Base-by-base conservation (phyloP, 1,140 invertebrate genomes). In the Tribolium castaneum region DNA sequence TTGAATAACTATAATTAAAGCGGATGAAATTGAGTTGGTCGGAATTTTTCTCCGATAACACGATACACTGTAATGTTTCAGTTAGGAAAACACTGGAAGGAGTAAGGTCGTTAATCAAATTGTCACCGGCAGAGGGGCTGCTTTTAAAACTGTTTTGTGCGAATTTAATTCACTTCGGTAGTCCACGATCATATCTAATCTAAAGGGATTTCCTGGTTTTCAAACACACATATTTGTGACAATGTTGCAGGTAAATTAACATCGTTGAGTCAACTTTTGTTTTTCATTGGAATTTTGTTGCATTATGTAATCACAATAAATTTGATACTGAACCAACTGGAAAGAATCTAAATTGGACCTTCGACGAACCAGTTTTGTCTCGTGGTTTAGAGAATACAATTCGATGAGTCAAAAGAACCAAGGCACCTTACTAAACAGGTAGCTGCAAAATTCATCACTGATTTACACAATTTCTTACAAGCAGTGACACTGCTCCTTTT, bases 311-410 rank as follows among this genome's bases (percentile, higher is more conserved):
- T 6, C 25, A 1, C 54, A 59, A 35, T 66, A 66, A 66, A 66
- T 66, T 66, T 35, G 59, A 66, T 66, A 66, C 39, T 66, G 59
- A 66, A 66, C 59, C 59, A 35, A 66, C 25, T 30, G 34, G 59
- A 66, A 66, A 66, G 59, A 66, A 66, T 66, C 34, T 66, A 66
- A 66, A 66, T 39, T 66, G 59, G 59, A 66, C 59, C 59, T 66
- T 66, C 59, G 30, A 13, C 59, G 59, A 66, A 66, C 59, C 59
- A 35, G 59, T 66, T 35, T 66, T 22, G 59, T 34, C n/a, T 34
- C 30, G n/a, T 39, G 22, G 22, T 66, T 66, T 62, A 30, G 25
- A 30, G 25, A 30, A 19, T 30, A 30, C 16, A 35, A 39, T 35
- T 13, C 25, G 59, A 35, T 66, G 30, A 66, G 59, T 66, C 59